Evolutionary conservation across 1,140 invertebrate species (phyloP), one percentile per base, ranked within the genome.

Genomic region (Drosophila novamexicana): DNA sequence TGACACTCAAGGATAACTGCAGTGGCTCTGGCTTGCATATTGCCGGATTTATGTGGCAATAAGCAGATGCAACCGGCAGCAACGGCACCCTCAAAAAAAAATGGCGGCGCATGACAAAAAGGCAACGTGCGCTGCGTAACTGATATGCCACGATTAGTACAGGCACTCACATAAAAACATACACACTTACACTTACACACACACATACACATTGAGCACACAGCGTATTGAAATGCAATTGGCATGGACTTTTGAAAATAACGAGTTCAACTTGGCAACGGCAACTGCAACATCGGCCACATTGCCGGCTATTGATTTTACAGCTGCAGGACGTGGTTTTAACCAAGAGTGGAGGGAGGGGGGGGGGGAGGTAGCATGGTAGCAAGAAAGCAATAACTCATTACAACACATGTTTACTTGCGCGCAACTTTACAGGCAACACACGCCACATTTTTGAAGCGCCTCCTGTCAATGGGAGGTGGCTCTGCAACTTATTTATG

Each of bases 31-130:
- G 77, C 69, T 80, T 75, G 84, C 79, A 88, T 83, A 83, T 89
- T 89, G 79, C 68, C 52, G 83, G 84, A 88, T 88, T 88, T 88
- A 88, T 89, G 80, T 84, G 84, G 84, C 84, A 89, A 88, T 88
- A 88, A 89, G 84, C 77, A 90, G 85, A 88, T 88, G 84, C 70
- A 90, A 84, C 82, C 72, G 76, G 71, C 83, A 62, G 53, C 66
- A 49, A 57, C 9, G 42, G 56, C n/a, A 54, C 49, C 22, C 18
- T n/a, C 14, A 79, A 74, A 70, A 77, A 49, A 63, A 49, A 63
- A 76, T 69, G 61, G 63, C 49, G 59, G 49, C 40, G 29, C 61
- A 71, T 54, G 61, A 65, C 52, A 77, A 49, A 53, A 77, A 57
- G 63, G 44, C 70, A 73, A 88, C 83, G 84, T 89, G 83, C 80